Conservation (phyloP, 2,797 vertebrate species). For the Taenioides sp. region DNA sequence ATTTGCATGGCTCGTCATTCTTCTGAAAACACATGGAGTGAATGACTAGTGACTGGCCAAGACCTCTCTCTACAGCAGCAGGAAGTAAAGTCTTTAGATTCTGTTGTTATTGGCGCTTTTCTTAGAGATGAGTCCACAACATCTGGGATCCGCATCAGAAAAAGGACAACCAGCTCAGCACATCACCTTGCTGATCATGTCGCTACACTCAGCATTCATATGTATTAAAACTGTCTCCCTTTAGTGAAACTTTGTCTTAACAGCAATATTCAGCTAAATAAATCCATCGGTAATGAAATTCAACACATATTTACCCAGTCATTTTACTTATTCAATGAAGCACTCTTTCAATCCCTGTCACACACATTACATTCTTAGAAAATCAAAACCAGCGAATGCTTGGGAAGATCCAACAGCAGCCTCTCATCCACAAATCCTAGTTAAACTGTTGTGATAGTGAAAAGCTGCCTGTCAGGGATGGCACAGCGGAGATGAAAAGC, state of each 20-base stretch:
- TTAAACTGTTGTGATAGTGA: slow-evolving; percentile 64
- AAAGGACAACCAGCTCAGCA: slow-evolving; percentile 47
- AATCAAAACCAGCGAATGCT: slow-evolving; percentile 50
- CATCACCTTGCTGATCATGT: slow-evolving; percentile 21
- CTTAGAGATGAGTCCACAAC: slow-evolving; percentile 65
- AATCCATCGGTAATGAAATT: slow-evolving; percentile 38
- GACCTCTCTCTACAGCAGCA: slow-evolving; percentile 67
- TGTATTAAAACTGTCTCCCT: slow-evolving; percentile 30
- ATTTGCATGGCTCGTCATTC: slow-evolving; percentile 77
- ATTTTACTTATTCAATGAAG: slow-evolving; percentile 33
- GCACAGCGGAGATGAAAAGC: slow-evolving; percentile 61
- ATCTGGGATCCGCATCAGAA: slow-evolving; percentile 78
- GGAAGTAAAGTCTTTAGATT: slow-evolving; percentile 70
- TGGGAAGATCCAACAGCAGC: slow-evolving; percentile 35
- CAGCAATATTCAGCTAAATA: slow-evolving; percentile 28
- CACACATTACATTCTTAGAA: slow-evolving; percentile 45
- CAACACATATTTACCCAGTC: slow-evolving; percentile 42
- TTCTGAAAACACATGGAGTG: slow-evolving; percentile 56
- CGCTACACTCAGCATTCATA: slow-evolving; percentile 39
- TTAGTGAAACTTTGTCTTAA: slow-evolving; percentile 34
- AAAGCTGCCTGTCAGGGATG: slow-evolving; percentile 61
- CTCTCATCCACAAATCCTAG: slow-evolving; percentile 55
- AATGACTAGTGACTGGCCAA: slow-evolving; percentile 56
- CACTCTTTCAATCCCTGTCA: slow-evolving; percentile 38
- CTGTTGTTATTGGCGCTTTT: slow-evolving; percentile 61